Evolutionary conservation across 2,113 vertebrate species (phyloP), one percentile per base, ranked within the genome.

Genomic region (Acanthisitta chloris): DNA sequence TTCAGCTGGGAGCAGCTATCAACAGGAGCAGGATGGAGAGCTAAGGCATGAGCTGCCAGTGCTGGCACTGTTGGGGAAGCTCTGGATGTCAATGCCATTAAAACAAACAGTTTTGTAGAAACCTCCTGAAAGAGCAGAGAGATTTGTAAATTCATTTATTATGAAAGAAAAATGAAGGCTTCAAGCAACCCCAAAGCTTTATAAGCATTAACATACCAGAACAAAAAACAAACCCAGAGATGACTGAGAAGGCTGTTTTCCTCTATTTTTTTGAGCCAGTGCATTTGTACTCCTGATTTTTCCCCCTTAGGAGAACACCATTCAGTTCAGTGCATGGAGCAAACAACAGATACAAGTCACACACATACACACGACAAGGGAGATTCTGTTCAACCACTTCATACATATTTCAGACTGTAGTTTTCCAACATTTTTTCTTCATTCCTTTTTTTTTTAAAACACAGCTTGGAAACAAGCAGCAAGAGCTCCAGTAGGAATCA

Each of bases 331-430:
- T 14, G 5, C 5, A 36, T 0, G 7, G 6, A 65, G 14, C 14
- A 67, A 69, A 10, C 16, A 48, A 24, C 42, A 23, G 26, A 34
- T 5, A 26, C 3, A 45, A 64, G 12, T 16, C 29, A 58, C 4
- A 16, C 10, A 51, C 20, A 17, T 3, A 0, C 4, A 23, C 6
- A 51, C 15, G 14, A 43, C 29, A 64, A 62, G 2, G 9, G 9
- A 59, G 12, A 71, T n/a, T 49, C 57, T 29, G 65, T 51, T 48
- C 76, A 49, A 36, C 18, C 29, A 19, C 11, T 48, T 72, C 8
- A 45, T 24, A 55, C 4, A 8, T 8, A 70, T n/a, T 76, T 34
- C 54, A 69, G 10, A 49, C 4, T 14, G 12, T 1, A 45, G 2
- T 38, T 55, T 69, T 61, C 14, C 36, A 61, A 8, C 52, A 3